Base-by-base conservation (phyloP, 2,888 invertebrate genomes). In the Apodemia zela region DNA sequence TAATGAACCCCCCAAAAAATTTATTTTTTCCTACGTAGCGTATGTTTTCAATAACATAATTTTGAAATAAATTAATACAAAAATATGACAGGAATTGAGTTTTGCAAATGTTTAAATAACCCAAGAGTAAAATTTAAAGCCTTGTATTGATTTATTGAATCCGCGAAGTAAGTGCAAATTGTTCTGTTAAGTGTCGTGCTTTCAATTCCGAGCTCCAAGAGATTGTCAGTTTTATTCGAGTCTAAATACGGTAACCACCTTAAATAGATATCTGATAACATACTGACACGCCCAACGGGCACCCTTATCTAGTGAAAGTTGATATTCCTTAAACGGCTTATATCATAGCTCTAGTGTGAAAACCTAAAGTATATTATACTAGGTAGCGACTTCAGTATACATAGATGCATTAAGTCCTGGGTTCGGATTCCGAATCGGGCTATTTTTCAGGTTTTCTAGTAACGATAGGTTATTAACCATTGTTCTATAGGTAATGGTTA, bases 261-360 rank as follows among this genome's bases (percentile, higher is more conserved):
- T 62, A 58, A 57, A 58, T 47, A 59, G 62, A 57, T 62, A 62
- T 58, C 58, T 45, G 62, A 62, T 62, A 62, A 62, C 45, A 45
- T 62, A 57, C 45, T 45, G 62, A 62, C 62, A 62, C 47, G 21
- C 51, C 51, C 51, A 21, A 13, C 21, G 51, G 51, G 21, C 51
- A 54, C 51, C 51, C 51, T 54, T 54, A 54, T 18, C 51, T 21
- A 54, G 51, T 54, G 51, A 54, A 54, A 54, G 51, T 54, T 21
- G 51, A 54, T 54, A 54, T 21, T 21, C 51, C 51, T 21, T 54
- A 54, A 54, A 54, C 51, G 51, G 51, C 21, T 54, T 25, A 54
- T 13, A 25, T 21, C 51, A 54, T 13, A 25, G 18, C 25, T 54
- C 6, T 25, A 54, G 51, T 54, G 51, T 54, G 13, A 54, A 54